These are phyloP conservation scores for Drosophila ironensis DNA, from an alignment of 1,140 invertebrate genomes.

Conservation along the genomic window DNA sequence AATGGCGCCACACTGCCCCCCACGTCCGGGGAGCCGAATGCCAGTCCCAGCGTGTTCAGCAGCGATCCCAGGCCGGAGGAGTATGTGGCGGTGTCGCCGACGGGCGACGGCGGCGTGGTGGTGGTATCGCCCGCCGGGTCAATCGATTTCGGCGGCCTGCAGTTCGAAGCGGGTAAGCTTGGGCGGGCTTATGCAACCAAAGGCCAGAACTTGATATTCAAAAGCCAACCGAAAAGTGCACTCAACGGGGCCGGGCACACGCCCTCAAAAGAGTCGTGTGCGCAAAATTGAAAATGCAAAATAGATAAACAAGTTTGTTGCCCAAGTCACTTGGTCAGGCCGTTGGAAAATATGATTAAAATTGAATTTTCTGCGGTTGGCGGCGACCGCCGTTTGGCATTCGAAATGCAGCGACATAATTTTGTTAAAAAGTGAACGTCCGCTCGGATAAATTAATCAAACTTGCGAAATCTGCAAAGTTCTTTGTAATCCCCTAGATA, in stretches of 20 bases:
- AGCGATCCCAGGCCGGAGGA: slow-evolving; percentile 32
- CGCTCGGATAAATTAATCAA: neutral
- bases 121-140: slow-evolving; percentile 6
- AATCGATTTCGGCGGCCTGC: slow-evolving; percentile 39
- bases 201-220: slow-evolving; percentile 72
- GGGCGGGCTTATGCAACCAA: slow-evolving; percentile 53
- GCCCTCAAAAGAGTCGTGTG: slow-evolving; percentile 19
- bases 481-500: too few relatives aligned
- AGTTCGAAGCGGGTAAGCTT: slow-evolving; percentile 53
- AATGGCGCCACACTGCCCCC: slow-evolving; percentile 50
- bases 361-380: slow-evolving; percentile 12
- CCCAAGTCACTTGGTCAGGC: slow-evolving; percentile 61
- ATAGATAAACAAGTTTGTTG: slow-evolving; percentile 61
- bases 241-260: slow-evolving; percentile 4
- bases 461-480: neutral
- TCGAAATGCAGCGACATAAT: slow-evolving; percentile 6
- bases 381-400: neutral
- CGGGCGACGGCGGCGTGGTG: neutral
- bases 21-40: slow-evolving; percentile 37
- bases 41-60: slow-evolving; percentile 49
- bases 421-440: slow-evolving; percentile 12
- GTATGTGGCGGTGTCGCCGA: neutral
- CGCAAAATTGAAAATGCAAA: slow-evolving; percentile 17
- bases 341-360: slow-evolving; percentile 34
- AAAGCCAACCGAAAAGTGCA: slow-evolving; percentile 32